phyloP scores from a whole-genome alignment of 1,140 invertebrate genomes.

The Sitobion miscanthi region DNA sequence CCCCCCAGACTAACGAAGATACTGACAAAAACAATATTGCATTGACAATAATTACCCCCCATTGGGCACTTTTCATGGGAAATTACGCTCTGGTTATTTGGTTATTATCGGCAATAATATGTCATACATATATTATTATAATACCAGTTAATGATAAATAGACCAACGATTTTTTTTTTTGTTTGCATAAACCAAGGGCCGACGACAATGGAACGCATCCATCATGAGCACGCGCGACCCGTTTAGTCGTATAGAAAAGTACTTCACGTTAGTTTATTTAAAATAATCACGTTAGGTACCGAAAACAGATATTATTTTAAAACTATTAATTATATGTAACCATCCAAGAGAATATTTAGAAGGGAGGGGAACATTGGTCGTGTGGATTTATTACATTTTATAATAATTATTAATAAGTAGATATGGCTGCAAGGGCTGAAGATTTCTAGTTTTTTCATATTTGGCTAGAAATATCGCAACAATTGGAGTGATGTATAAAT shows the following conservation, averaged over 20 bases:
- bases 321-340: neutral
- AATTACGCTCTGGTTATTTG: slow-evolving; percentile 56
- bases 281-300: neutral
- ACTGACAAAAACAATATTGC: slow-evolving; percentile 54
- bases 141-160: slow-evolving; percentile 55
- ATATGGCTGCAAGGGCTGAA: neutral
- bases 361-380: too few relatives aligned
- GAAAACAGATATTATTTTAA: neutral
- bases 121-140: slow-evolving; percentile 48
- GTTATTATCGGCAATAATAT: slow-evolving; percentile 56
- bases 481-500: too few relatives aligned
- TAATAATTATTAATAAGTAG: neutral
- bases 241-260: neutral
- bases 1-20: slow-evolving; percentile 32
- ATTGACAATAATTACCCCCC: slow-evolving; percentile 55
- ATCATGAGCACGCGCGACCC: slow-evolving; percentile 48
- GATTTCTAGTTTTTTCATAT: too few relatives aligned
- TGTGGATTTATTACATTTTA: neutral
- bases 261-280: neutral
- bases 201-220: slow-evolving; percentile 49
- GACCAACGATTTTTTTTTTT: slow-evolving; percentile 52
- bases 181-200: slow-evolving; percentile 34
- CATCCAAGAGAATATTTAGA: neutral
- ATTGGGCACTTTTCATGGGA: slow-evolving; percentile 48
- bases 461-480: too few relatives aligned